Evolutionary conservation across 2,797 vertebrate genomes (phyloP).

Genomic region (Alosa sapidissima): DNA sequence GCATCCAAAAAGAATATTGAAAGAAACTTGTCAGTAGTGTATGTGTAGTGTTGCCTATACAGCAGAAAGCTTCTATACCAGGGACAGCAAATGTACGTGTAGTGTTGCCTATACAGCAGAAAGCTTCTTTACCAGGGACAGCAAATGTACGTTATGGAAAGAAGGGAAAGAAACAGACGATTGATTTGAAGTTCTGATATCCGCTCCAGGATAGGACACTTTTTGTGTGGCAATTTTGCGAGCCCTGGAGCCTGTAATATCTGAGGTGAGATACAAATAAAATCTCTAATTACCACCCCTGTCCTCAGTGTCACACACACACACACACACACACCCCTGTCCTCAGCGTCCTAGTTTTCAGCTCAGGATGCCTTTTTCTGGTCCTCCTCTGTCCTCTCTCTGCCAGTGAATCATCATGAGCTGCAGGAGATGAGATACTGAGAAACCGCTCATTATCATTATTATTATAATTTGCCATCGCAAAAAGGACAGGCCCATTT

Average conservation of each 20-base stretch:
- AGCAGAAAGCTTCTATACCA: not conserved
- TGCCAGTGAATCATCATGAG: not conserved
- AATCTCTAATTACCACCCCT: not conserved
- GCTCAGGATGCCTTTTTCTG: not conserved
- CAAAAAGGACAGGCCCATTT: not conserved
- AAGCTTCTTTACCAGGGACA: not conserved
- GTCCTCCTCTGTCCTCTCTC: not conserved
- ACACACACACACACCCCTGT: not conserved
- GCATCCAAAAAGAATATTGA: not conserved
- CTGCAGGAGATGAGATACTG: not conserved
- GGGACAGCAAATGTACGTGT: not conserved
- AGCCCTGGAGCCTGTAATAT: slow-evolving; percentile 10
- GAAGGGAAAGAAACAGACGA: not conserved
- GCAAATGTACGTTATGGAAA: not conserved
- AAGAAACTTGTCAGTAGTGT: not conserved
- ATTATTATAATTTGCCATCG: not conserved
- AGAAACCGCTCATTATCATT: not conserved
- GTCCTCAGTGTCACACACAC: not conserved
- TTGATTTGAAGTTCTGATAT: not conserved
- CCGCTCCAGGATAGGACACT: not conserved
- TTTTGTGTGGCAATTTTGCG: not conserved
- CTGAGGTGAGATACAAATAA: slow-evolving; percentile 17
- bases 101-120: too few species aligned
- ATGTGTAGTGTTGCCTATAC: too few species aligned
- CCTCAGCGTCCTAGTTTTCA: slow-evolving; percentile 5